Percentiles rank a stretch among this genome's conserved stretches.
Conservation (phyloP, 1,140 invertebrate genomes). For the Drosophila azteca region DNA sequence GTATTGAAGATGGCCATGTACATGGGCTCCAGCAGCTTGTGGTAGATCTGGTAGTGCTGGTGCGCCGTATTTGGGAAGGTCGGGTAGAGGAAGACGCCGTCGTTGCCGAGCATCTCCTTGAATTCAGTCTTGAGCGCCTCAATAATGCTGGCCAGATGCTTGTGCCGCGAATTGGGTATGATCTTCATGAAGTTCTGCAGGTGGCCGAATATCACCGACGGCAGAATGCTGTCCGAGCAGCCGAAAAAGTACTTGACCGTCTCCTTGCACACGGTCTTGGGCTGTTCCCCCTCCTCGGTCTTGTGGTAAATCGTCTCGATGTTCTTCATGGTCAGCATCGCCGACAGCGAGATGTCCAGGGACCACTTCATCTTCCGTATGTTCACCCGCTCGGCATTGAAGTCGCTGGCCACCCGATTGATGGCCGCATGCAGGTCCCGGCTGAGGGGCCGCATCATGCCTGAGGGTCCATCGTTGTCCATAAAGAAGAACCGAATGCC, state of each 20-base stretch:
- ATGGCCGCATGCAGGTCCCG: slow-evolving; percentile 88
- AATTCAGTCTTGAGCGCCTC: slow-evolving; percentile 86
- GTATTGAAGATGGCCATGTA: slow-evolving; percentile 94
- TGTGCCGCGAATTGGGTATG: slow-evolving; percentile 84
- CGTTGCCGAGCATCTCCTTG: slow-evolving; percentile 88
- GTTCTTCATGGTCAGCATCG: slow-evolving; percentile 86
- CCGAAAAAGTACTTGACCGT: slow-evolving; percentile 85
- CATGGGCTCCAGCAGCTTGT: slow-evolving; percentile 89
- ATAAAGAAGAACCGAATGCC: slow-evolving; percentile 91
- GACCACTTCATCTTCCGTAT: slow-evolving; percentile 86
- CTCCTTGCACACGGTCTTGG: slow-evolving; percentile 85
- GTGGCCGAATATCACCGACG: slow-evolving; percentile 85
- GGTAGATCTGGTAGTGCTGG: slow-evolving; percentile 90
- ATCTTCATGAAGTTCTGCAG: slow-evolving; percentile 85
- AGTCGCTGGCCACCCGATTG: slow-evolving; percentile 86
- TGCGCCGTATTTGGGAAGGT: slow-evolving; percentile 90
- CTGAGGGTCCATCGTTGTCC: slow-evolving; percentile 88
- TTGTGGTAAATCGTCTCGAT: slow-evolving; percentile 87
- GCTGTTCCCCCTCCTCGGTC: slow-evolving; percentile 85
- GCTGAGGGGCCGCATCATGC: slow-evolving; percentile 87
- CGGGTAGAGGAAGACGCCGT: slow-evolving; percentile 93
- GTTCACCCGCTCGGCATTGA: slow-evolving; percentile 86
- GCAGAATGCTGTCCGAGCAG: slow-evolving; percentile 86
- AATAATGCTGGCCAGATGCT: slow-evolving; percentile 84
- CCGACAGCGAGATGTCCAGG: slow-evolving; percentile 86